Evolutionary conservation across 2,888 invertebrate species (phyloP), one percentile per base, ranked within the genome.

Genomic region (Tupiocoris notatus): DNA sequence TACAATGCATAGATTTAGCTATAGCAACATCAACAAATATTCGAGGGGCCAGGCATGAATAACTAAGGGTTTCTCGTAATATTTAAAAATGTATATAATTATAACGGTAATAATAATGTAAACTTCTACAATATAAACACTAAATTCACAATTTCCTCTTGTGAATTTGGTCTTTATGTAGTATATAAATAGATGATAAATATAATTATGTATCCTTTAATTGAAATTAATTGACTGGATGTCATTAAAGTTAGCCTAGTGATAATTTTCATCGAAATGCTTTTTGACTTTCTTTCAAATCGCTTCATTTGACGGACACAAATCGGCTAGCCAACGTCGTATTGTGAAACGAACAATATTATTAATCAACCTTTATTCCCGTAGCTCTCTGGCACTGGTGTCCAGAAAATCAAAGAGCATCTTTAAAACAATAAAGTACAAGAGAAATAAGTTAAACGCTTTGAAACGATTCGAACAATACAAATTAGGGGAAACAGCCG

Each of bases 111-210:
- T 73, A 73, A 73, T 73, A 73, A 62, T 65, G 25, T 39, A 65
- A n/a, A 17, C 56, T 73, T 63, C 62, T 62, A 73, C 24, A 54
- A 70, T 73, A 63, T 73, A 73, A 73, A 73, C 73, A 73, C 73
- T 73, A 73, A 73, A 73, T 73, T 73, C 73, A 73, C 73, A 73
- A 73, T 21, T 20, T 0, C n/a, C n/a, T 57, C 39, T 77, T 78
- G 77, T 78, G 77, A 78, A 77, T 78, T 77, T 75, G 77, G 77
- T 78, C 75, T 77, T 78, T 75, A 75, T 75, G 63, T 58, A 59
- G 77, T 75, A 78, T 70, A 78, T 71, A 77, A 75, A 78, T 78
- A 78, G 61, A 77, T 75, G 75, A 57, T 59, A 71, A 78, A 71
- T 75, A 66, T 73, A 67, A 77, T 75, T 39, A 75, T 73, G 62